phyloP scores from a whole-genome alignment of 2,888 invertebrate species.

The Apamea sordens region DNA sequence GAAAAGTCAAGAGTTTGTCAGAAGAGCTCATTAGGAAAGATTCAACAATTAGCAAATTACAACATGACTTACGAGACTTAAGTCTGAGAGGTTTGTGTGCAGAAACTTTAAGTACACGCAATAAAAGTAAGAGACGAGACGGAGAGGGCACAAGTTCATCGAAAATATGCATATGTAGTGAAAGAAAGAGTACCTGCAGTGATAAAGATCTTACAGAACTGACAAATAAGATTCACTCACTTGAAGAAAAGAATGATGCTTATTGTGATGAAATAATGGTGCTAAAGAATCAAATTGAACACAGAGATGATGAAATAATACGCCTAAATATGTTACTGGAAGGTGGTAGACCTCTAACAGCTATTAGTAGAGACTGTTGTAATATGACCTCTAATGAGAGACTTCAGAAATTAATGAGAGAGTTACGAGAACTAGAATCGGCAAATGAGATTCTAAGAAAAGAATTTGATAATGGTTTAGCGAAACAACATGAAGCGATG shows the following conservation, averaged over 20 bases:
- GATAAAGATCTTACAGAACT: constrained; percentile 86
- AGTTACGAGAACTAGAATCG: constrained; percentile 91
- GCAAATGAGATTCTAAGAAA: constrained; percentile 88
- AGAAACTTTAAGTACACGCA: constrained; percentile 85
- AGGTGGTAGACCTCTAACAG: constrained; percentile 92
- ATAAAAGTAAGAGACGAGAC: constrained; percentile 83
- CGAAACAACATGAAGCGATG: constrained; percentile 95
- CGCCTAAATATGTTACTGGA: constrained; percentile 92
- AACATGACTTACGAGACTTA: constrained; percentile 85
- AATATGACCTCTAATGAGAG: constrained; percentile 90
- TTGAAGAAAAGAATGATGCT: constrained; percentile 85
- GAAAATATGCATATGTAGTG: constrained; percentile 79
- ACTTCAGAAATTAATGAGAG: constrained; percentile 90
- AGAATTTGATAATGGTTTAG: constrained; percentile 89
- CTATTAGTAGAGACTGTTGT: constrained; percentile 92
- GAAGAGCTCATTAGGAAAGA: constrained; percentile 91
- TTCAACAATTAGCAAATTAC: constrained; percentile 81
- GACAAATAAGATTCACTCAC: constrained; percentile 82
- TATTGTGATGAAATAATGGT: constrained; percentile 83
- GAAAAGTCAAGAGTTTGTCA: constrained; percentile 91
- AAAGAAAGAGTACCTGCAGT: constrained; percentile 74
- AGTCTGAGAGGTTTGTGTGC: constrained; percentile 87
- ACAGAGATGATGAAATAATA: constrained; percentile 93
- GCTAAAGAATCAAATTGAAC: constrained; percentile 84
- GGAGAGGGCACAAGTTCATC: constrained; percentile 67